Conservation (phyloP, 2,888 invertebrate species). For the Tachina fera region DNA sequence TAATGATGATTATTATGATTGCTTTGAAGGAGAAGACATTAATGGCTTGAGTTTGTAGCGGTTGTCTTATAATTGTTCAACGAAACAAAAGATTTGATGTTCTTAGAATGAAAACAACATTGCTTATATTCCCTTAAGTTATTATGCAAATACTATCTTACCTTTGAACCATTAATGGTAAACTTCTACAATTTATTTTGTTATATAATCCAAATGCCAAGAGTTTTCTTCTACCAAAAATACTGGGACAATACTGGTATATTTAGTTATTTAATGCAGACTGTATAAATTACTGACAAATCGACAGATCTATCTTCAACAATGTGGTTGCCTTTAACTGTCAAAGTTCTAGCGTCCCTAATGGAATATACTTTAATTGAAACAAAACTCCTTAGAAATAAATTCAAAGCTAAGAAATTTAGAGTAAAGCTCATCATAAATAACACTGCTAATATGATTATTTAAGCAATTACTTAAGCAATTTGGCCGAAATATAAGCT, state of each 20-base stretch:
- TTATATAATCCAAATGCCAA: constrained; percentile 11
- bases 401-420: neutral
- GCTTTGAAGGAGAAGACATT: constrained; percentile 1
- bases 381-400: neutral
- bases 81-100: constrained; percentile 37
- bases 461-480: neutral
- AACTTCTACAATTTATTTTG: constrained; percentile 8
- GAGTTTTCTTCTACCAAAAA: neutral
- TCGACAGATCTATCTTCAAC: too few species aligned
- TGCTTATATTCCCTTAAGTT: constrained; percentile 1
- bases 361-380: neutral
- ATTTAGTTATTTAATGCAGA: too few species aligned
- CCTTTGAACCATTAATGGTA: constrained; percentile 11
- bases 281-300: too few species aligned
- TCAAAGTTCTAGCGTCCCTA: too few species aligned
- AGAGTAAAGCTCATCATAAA: neutral
- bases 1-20: constrained; percentile 47
- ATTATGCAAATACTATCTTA: constrained; percentile 46
- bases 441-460: neutral
- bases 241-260: too few species aligned
- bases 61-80: constrained; percentile 34
- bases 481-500: constrained; percentile 7
- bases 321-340: too few species aligned
- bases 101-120: constrained; percentile 1
- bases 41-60: constrained; percentile 23